Evolutionary conservation across 2,888 invertebrate genomes (phyloP).

Genomic region (Drosophila recens): DNA sequence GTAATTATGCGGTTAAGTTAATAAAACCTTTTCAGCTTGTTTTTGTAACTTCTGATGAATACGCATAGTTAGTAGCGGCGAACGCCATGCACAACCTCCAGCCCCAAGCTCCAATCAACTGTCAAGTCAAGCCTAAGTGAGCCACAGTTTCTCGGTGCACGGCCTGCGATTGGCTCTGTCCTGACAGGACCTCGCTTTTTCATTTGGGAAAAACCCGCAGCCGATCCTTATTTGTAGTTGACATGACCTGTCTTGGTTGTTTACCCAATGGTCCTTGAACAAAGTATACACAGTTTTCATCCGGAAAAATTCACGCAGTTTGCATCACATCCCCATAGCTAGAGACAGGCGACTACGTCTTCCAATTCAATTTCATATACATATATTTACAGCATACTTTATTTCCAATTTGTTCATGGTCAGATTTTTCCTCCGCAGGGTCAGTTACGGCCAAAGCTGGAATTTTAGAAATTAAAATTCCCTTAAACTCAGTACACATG

Average conservation of each 20-base stretch:
- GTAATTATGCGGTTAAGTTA: constrained; percentile 74
- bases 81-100: constrained; percentile 13
- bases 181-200: constrained; percentile 7
- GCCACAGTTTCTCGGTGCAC: constrained; percentile 30
- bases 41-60: constrained; percentile 25
- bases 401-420: no score
- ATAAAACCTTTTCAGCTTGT: constrained; percentile 60
- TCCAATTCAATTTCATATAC: no score
- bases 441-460: no score
- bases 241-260: background rate
- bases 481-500: no score
- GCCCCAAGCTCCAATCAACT: constrained; percentile 11
- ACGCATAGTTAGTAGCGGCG: constrained; percentile 38
- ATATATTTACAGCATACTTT: no score
- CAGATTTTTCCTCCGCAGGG: no score
- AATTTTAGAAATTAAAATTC: no score
- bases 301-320: no score
- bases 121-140: constrained; percentile 1
- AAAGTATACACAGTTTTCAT: no score
- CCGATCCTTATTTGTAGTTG: background rate
- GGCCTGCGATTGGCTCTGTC: constrained; percentile 20
- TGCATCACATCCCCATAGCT: no score
- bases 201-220: background rate
- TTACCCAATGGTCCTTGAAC: background rate
- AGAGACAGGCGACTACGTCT: no score